Conservation (phyloP, 1,140 invertebrate genomes). For the Phenacoccus solenopsis region DNA sequence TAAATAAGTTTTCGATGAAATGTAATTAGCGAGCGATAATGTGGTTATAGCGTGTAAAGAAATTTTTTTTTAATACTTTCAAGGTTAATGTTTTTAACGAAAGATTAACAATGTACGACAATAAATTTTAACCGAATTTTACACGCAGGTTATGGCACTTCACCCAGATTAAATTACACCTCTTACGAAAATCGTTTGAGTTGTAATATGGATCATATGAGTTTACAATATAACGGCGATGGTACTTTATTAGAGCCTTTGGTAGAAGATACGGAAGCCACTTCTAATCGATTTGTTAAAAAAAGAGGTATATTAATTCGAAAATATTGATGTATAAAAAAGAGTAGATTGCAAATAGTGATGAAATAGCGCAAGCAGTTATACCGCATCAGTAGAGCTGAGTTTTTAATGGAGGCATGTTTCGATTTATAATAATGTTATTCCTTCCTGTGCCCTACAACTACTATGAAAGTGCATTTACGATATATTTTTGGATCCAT, state of each 20-base stretch:
- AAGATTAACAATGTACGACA: neutral
- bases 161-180: constrained; percentile 66
- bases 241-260: constrained; percentile 46
- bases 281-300: neutral
- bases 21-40: neutral
- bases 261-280: constrained; percentile 42
- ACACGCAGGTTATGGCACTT: constrained; percentile 64
- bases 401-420: too few relatives aligned
- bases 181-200: constrained; percentile 30
- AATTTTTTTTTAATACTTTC: neutral
- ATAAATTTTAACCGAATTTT: neutral
- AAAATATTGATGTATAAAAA: neutral
- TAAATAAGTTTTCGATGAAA: neutral
- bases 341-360: neutral
- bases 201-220: constrained; percentile 13
- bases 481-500: too few relatives aligned
- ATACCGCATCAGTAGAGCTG: too few relatives aligned
- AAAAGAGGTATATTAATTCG: constrained; percentile 18
- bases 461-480: too few relatives aligned
- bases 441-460: too few relatives aligned
- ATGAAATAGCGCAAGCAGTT: too few relatives aligned
- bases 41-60: neutral
- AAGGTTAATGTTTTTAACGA: neutral
- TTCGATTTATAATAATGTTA: too few relatives aligned
- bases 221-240: constrained; percentile 33